phyloP scores from a whole-genome alignment of 2,888 invertebrate genomes.

The Pristionchus fissidentatus region DNA sequence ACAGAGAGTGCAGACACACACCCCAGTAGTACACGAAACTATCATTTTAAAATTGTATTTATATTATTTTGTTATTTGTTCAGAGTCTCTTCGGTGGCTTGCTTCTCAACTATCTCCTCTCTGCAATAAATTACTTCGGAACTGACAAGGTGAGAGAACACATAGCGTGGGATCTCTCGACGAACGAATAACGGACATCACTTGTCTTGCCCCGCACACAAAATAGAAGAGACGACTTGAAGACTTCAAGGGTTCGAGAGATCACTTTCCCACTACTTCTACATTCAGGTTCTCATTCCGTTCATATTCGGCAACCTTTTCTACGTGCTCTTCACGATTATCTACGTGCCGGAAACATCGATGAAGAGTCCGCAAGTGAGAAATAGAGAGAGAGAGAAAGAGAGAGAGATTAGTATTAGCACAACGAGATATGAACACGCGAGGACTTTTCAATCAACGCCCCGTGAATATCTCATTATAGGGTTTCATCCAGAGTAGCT shows the following conservation, averaged over 20 bases:
- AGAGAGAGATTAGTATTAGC: neutral
- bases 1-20: too few species aligned
- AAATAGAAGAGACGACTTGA: too few species aligned
- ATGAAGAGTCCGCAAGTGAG: slow-evolving; percentile 62
- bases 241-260: neutral
- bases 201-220: too few species aligned
- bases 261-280: neutral
- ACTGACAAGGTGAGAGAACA: slow-evolving; percentile 53
- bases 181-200: too few species aligned
- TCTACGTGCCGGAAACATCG: slow-evolving; percentile 66
- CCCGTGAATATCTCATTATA: slow-evolving; percentile 30
- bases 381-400: neutral
- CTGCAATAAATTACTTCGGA: slow-evolving; percentile 63
- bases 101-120: slow-evolving; percentile 63
- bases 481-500: neutral
- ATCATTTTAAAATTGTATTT: neutral
- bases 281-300: slow-evolving; percentile 62
- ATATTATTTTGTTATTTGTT: neutral
- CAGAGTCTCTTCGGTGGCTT: slow-evolving; percentile 71
- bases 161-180: too few species aligned
- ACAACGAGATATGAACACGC: too few species aligned
- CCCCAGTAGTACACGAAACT: too few species aligned
- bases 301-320: slow-evolving; percentile 65
- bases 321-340: slow-evolving; percentile 61
- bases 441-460: neutral